phyloP scores from a whole-genome alignment of 2,888 invertebrate genomes.

The Tridacna gigas region DNA sequence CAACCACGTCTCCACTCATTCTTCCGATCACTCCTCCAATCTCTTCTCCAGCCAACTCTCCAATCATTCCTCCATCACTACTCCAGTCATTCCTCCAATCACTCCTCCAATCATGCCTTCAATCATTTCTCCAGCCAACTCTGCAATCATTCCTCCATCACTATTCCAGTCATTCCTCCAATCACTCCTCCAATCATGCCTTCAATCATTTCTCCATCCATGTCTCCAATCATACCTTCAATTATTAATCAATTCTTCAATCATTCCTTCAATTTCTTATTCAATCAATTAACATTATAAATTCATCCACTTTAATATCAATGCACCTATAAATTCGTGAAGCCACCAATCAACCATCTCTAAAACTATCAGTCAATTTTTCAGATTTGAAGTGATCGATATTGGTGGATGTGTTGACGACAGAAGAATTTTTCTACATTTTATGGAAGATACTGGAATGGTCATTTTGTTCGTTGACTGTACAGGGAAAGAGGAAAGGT shows the following conservation, averaged over 20 bases:
- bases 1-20: no score
- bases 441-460: conserved; percentile 30
- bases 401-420: conserved; percentile 38
- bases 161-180: not conserved
- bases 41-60: no score
- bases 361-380: not conserved
- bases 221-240: no score
- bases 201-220: not conserved
- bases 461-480: conserved; percentile 44
- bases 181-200: no score
- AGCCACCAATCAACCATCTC: not conserved
- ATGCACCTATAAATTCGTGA: not conserved
- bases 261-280: not conserved
- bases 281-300: not conserved
- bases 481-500: conserved; percentile 37
- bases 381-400: conserved; percentile 39
- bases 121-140: not conserved
- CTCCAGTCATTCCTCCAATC: no score
- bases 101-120: no score
- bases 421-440: conserved; percentile 35
- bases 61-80: no score
- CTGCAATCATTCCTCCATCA: not conserved
- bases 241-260: not conserved
- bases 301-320: not conserved
- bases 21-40: no score